Evolutionary conservation across 2,888 invertebrate species (phyloP).

Genomic region (Tenthredo mesomela): DNA sequence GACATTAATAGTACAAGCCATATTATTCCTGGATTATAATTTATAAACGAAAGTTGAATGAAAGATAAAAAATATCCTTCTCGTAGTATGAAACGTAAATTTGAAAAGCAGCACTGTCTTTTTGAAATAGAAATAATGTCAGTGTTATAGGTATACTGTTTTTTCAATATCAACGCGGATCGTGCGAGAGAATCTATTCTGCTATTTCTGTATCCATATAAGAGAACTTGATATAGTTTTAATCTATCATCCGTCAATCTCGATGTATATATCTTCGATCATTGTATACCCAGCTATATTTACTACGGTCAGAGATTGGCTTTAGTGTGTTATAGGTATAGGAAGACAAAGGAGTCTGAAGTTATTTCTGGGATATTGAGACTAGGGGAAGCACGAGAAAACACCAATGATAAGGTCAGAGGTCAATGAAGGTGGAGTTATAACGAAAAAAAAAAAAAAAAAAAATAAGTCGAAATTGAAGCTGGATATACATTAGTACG

Average conservation of each 20-base stretch:
- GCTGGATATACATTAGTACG: not conserved
- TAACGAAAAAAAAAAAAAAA: too few relatives aligned
- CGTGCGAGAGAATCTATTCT: not conserved
- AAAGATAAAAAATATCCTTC: too few relatives aligned
- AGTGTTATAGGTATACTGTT: not conserved
- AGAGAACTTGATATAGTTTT: not conserved
- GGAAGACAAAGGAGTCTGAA: not conserved
- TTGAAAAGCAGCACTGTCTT: not conserved
- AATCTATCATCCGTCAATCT: constrained; percentile 23
- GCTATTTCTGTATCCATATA: not conserved
- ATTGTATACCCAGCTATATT: not conserved
- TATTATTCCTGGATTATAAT: too few relatives aligned
- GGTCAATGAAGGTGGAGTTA: not conserved
- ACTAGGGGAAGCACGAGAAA: not conserved
- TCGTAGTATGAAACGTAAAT: too few relatives aligned
- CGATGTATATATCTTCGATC: constrained; percentile 28
- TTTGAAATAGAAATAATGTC: not conserved
- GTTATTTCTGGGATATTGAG: constrained; percentile 1
- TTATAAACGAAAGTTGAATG: too few relatives aligned
- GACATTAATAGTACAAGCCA: too few relatives aligned
- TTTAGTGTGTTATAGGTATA: not conserved
- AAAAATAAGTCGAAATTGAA: not conserved
- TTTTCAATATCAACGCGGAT: not conserved
- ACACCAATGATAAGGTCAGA: not conserved
- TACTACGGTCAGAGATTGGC: not conserved